Percentiles rank a stretch among this genome's conserved stretches.
phyloP scores from a whole-genome alignment of 2,113 vertebrate species.

The Paradoxurus hermaphroditus region DNA sequence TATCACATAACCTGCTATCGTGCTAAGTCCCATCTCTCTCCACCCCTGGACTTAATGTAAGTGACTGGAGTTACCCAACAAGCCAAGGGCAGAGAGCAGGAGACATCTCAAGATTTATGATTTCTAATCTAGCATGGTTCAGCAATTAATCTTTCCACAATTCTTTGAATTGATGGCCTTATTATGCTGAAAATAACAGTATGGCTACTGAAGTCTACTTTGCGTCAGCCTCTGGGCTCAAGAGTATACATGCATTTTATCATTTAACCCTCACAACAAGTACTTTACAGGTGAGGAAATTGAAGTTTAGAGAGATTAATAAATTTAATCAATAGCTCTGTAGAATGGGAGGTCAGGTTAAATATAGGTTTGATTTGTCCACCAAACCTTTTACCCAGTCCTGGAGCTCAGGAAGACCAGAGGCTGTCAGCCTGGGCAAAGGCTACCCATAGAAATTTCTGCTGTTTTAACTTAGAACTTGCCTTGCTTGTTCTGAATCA shows the following conservation, averaged over 20 bases:
- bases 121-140: background rate
- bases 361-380: background rate
- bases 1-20: background rate
- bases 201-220: background rate
- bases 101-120: background rate
- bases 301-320: background rate
- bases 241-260: background rate
- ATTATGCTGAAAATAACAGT: background rate
- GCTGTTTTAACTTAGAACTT: background rate
- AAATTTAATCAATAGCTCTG: background rate
- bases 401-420: background rate
- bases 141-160: background rate
- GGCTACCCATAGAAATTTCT: slow-evolving; percentile 1
- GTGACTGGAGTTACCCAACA: background rate
- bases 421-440: background rate
- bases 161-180: background rate
- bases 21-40: background rate
- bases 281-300: slow-evolving; percentile 16
- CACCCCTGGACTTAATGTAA: background rate
- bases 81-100: background rate
- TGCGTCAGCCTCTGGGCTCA: background rate
- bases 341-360: background rate
- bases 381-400: slow-evolving; percentile 18
- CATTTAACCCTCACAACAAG: background rate
- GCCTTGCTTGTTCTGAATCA: slow-evolving; percentile 29